Base-by-base conservation (phyloP, 2,888 invertebrate species). In the Andrena bucephala region DNA sequence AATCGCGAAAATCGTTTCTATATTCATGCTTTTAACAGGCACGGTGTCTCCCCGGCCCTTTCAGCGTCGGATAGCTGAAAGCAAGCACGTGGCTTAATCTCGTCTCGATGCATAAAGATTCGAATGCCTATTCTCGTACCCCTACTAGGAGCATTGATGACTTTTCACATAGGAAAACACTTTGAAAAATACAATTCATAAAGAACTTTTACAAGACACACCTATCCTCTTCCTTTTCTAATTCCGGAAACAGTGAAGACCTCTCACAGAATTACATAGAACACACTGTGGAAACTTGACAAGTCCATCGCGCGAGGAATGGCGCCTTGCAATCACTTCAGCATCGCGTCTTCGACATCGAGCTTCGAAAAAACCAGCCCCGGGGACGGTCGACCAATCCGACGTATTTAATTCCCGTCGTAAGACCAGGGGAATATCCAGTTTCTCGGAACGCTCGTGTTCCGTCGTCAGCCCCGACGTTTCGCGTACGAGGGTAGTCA, bases 401-500 rank as follows among this genome's bases (percentile, higher is more conserved):
- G 69, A 72, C 42, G 73, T 67, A 75, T 89, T 89, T 88, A 89
- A 89, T 89, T 86, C 65, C 67, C 66, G 63, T 48, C 69, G 73
- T 76, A 85, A 77, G 68, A 36, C 57, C 10, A 24, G 57, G 52
- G 67, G 83, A 86, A 85, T 89, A 88, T 91, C 87, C 79, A 80
- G 85, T 86, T 90, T 87, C 84, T 74, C 52, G 83, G 76, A 80
- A 89, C 86, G 74, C 74, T 27, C 71, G 73, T 63, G 68, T 67
- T 66, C 31, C 66, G 29, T 69, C 79, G 65, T 69, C 71, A 16
- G 0, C 48, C 20, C 13, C 80, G 80, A 50, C 76, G 83, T 66
- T 72, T 62, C 76, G 72, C 78, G 85, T 83, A 84, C 85, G 89
- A 82, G 85, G 84, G 81, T 84, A 89, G 91, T 88, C 88, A 87